Base-by-base conservation (phyloP, 1,140 invertebrate genomes). In the Lycorma delicatula region DNA sequence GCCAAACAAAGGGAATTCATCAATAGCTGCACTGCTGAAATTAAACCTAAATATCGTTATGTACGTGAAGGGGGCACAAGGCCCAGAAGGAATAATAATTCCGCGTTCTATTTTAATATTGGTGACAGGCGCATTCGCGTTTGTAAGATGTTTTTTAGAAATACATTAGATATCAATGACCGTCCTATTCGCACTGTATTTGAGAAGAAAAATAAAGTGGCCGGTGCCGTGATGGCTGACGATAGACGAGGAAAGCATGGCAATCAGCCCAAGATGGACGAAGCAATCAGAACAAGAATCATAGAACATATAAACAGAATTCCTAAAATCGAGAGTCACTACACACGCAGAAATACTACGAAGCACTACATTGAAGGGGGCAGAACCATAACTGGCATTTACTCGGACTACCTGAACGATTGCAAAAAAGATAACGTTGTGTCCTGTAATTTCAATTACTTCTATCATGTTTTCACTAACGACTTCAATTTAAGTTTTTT, bases 131-230 rank as follows among this genome's bases (percentile, higher is more conserved):
- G 29, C 13, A 49, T 49, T 12, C 22, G 60, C 27, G 60, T 61
- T 6, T 61, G 60, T 20, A 58, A 58, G 46, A 6, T 44, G 23
- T 61, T 61, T 61, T 61, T 61, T 41, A 56, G 48, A 52, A 61
- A 56, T 29, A 61, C 60, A 12, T 27, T 58, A 16, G 60, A 52
- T 54, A 61, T 61, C 16, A 58, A 58, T 29, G 55, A 58, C 53
- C 31, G 55, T 27, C 49, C 60, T 7, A 58, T 61, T 44, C 31
- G 50, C 50, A 61, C 60, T 26, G 49, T 58, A 1, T 34, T 54
- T 27, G 38, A 56, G 12, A 59, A 59, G 46, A 16, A 22, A 20
- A 11, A 44, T 44, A 28, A 52, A 31, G 50, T 52, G 16, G 50
- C 22, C 7, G 44, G 44, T 44, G 26, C 46, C 46, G n/a, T 60